phyloP scores from a whole-genome alignment of 2,888 invertebrate genomes.

The Dasypogon diadema region DNA sequence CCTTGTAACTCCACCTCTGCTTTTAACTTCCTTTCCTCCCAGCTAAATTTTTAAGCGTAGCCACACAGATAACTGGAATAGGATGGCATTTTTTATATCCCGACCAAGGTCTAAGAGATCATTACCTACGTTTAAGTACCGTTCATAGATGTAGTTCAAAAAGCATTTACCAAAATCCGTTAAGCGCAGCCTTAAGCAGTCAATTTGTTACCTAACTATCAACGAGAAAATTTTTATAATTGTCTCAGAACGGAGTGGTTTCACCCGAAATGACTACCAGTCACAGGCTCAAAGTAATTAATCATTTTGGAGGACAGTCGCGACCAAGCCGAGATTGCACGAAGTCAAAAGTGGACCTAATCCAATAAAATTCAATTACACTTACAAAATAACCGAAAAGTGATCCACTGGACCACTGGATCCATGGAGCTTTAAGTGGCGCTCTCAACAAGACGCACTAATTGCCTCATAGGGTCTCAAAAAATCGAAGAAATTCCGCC shows the following conservation, averaged over 20 bases:
- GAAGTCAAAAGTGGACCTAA: constrained; percentile 44
- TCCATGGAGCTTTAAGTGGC: constrained; percentile 31
- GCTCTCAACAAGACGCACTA: constrained; percentile 1
- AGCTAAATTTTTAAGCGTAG: neutral
- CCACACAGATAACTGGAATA: neutral
- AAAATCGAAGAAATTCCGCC: neutral
- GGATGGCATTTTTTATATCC: constrained; percentile 2
- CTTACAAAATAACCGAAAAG: constrained; percentile 43
- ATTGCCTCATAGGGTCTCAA: constrained; percentile 4
- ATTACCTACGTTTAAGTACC: neutral
- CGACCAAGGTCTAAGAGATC: constrained; percentile 18
- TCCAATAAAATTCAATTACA: constrained; percentile 52
- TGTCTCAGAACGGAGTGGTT: constrained; percentile 26
- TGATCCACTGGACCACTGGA: constrained; percentile 7
- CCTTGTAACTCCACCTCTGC: neutral
- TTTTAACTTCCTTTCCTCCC: neutral
- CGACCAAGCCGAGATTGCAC: constrained; percentile 13
- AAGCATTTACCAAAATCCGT: constrained; percentile 13
- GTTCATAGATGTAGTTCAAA: neutral
- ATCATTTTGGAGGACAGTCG: constrained; percentile 40
- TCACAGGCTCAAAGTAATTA: constrained; percentile 22
- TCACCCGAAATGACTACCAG: constrained; percentile 10
- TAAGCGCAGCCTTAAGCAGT: constrained; percentile 30
- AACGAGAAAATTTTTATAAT: constrained; percentile 40
- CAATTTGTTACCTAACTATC: constrained; percentile 25